phyloP scores from a whole-genome alignment of 2,888 invertebrate genomes.

The Pandemis cinnamomeana region DNA sequence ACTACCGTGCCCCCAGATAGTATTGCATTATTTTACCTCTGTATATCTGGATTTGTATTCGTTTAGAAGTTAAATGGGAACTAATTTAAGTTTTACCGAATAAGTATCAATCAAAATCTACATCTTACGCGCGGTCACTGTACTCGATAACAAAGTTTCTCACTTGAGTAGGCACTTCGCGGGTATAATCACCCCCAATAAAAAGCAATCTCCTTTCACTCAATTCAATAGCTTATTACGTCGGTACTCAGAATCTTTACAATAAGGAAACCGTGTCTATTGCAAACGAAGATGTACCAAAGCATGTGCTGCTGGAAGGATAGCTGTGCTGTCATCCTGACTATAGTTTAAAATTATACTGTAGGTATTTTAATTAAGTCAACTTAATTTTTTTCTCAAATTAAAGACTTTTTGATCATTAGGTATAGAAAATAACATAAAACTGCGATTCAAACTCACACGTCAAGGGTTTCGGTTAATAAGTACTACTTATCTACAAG shows the following conservation, averaged over 20 bases:
- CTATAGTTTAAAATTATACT: too few relatives aligned
- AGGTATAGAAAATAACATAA: too few relatives aligned
- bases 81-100: background rate
- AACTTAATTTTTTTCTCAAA: too few relatives aligned
- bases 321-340: background rate
- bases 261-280: constrained; percentile 13
- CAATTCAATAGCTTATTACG: constrained; percentile 17
- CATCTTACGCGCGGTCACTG: constrained; percentile 6
- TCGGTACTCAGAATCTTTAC: constrained; percentile 17
- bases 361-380: too few relatives aligned
- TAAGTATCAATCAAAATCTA: constrained; percentile 1
- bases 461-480: too few relatives aligned
- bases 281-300: background rate
- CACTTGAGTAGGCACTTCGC: constrained; percentile 11
- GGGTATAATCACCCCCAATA: constrained; percentile 21
- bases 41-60: background rate
- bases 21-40: too few relatives aligned
- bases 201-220: constrained; percentile 31
- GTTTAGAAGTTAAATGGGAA: background rate
- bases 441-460: too few relatives aligned
- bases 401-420: too few relatives aligned
- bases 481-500: too few relatives aligned
- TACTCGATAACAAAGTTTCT: constrained; percentile 17
- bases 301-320: background rate
- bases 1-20: too few relatives aligned